Evolutionary conservation across 2,888 invertebrate genomes (phyloP).

Genomic region (Cantharis flavilabris): DNA sequence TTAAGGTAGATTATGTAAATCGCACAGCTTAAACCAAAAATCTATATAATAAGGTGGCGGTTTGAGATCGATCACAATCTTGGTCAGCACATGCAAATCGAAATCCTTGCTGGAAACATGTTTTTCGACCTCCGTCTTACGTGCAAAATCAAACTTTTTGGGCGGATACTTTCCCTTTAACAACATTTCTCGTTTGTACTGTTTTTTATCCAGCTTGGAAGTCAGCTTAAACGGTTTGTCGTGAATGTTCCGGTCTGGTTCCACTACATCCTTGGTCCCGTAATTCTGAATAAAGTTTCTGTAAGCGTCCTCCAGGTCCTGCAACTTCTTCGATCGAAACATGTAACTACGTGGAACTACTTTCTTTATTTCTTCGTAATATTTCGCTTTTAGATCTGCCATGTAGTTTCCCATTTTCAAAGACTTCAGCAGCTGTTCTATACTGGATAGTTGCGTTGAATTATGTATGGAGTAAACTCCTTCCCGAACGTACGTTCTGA

Average conservation of each 20-base stretch:
- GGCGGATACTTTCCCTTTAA: conserved; percentile 13
- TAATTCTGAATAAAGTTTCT: conserved; percentile 34
- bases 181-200: conserved; percentile 15
- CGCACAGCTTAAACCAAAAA: conserved; percentile 44
- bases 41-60: conserved; percentile 45
- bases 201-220: conserved; percentile 11
- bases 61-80: conserved; percentile 14
- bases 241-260: conserved; percentile 6
- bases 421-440: conserved; percentile 45
- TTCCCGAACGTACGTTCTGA: conserved; percentile 43
- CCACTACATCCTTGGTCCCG: conserved; percentile 20
- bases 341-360: conserved; percentile 24
- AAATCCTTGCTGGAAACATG: conserved; percentile 41
- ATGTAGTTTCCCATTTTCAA: conserved; percentile 47
- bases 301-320: conserved; percentile 31
- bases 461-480: conserved; percentile 46
- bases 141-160: neutral
- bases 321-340: conserved; percentile 23
- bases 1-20: conserved; percentile 31
- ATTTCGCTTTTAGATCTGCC: conserved; percentile 39
- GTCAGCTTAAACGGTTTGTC: conserved; percentile 26
- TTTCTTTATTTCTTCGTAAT: conserved; percentile 17
- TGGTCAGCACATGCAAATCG: conserved; percentile 36
- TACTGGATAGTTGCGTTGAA: conserved; percentile 41
- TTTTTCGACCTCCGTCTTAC: conserved; percentile 30